Evolutionary conservation across 2,113 vertebrate genomes (phyloP), one percentile per base, ranked within the genome.

Genomic region (Psephotus haematonotus): DNA sequence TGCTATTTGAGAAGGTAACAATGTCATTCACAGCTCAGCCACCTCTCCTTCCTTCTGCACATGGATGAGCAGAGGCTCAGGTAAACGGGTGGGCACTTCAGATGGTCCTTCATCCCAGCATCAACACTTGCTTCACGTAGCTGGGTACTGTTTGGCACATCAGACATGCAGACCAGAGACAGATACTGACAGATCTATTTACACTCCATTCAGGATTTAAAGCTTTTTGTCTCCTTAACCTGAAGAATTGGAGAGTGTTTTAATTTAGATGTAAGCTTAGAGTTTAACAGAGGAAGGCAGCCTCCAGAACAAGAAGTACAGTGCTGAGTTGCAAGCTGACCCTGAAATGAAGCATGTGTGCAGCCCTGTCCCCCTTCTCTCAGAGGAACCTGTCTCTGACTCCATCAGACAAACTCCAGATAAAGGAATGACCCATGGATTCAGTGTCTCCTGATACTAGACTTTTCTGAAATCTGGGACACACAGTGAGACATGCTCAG

Each of bases 51-150:
- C 39, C 53, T 53, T 67, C 69, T 14, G 29, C 1, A 1, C 59
- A 44, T 64, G 43, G 35, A 20, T 43, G 63, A 49, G n/a, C n/a
- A 72, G 79, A 82, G 44, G 28, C 22, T 65, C 23, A 27, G 57
- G 52, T 27, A 10, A 70, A 24, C 29, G 20, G 52, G 24, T 25
- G 85, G 55, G 20, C 33, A 7, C 78, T 76, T 17, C 0, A 13
- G 31, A 9, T 1, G 2, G 28, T 64, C 43, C 5, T 50, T 78
- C 5, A 3, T 17, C n/a, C 20, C n/a, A 68, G 29, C 47, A 33
- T 3, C 47, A 9, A 11, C 10, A 20, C 20, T 55, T 0, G 0
- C 53, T 49, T 49, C 0, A 1, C 46, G 49, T 7, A 29, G 65
- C 74, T 41, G 39, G 81, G 24, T 76, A 65, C 55, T 0, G 0